Conservation (phyloP, 2,888 invertebrate species). For the Branchipolynoe longqiensis region DNA sequence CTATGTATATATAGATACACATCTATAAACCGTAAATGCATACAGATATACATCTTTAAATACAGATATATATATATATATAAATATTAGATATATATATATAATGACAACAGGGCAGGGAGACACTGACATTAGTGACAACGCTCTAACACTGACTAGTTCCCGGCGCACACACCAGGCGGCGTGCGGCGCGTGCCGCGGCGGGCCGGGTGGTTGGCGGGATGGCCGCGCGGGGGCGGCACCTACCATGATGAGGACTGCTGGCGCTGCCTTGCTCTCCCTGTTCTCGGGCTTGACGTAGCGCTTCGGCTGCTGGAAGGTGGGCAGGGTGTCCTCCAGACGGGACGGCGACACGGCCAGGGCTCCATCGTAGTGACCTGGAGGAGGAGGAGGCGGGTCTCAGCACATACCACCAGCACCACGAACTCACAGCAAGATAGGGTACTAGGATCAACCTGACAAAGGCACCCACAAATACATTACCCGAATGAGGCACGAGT, state of each 20-base stretch:
- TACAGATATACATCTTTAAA: too few relatives aligned
- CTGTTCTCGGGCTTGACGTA: slow-evolving; percentile 60
- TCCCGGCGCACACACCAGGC: background rate
- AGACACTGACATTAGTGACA: too few relatives aligned
- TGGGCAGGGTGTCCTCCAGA: slow-evolving; percentile 63
- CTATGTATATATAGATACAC: too few relatives aligned
- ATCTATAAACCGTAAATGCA: too few relatives aligned
- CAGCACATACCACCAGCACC: background rate
- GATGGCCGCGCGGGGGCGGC: background rate
- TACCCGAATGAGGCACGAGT: too few relatives aligned
- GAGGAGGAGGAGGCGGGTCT: background rate
- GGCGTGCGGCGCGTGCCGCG: background rate
- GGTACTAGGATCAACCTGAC: too few relatives aligned
- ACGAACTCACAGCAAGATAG: too few relatives aligned
- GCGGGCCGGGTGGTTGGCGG: background rate
- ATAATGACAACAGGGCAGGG: too few relatives aligned
- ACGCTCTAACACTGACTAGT: too few relatives aligned
- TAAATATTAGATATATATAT: too few relatives aligned
- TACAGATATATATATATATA: too few relatives aligned
- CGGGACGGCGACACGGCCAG: slow-evolving; percentile 32
- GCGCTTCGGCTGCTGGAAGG: slow-evolving; percentile 65
- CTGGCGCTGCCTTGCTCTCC: slow-evolving; percentile 56
- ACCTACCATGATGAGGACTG: slow-evolving; percentile 62
- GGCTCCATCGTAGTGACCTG: slow-evolving; percentile 21
- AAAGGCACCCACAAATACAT: too few relatives aligned